phyloP scores from a whole-genome alignment of 2,888 invertebrate species.

The Rhamphomyia laevipes region DNA sequence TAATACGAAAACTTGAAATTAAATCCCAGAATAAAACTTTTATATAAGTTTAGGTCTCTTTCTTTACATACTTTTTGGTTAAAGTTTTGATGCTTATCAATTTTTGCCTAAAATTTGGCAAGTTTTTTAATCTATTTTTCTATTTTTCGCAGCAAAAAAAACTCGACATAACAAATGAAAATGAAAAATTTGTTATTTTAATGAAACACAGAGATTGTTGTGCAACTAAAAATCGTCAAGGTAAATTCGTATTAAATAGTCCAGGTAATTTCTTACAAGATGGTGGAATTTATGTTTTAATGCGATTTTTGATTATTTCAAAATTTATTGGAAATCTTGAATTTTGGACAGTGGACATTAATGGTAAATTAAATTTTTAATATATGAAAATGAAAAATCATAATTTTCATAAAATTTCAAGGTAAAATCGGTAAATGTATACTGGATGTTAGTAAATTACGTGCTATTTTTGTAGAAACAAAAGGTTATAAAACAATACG shows the following conservation, averaged over 20 bases:
- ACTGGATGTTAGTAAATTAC: conserved; percentile 8
- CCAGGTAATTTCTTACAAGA: conserved; percentile 26
- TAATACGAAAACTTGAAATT: too few species aligned
- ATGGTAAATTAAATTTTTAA: conserved; percentile 14
- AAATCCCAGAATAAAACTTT: too few species aligned
- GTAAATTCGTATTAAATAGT: background rate
- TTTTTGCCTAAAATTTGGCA: too few species aligned
- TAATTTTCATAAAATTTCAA: too few species aligned
- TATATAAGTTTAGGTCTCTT: too few species aligned
- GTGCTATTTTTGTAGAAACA: conserved; percentile 4
- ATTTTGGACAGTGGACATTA: conserved; percentile 27
- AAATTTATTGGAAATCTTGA: conserved; percentile 24
- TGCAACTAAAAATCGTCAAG: background rate
- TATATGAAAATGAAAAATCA: too few species aligned
- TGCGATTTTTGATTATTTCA: conserved; percentile 25
- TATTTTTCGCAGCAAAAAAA: background rate
- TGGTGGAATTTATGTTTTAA: conserved; percentile 28
- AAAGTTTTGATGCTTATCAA: too few species aligned
- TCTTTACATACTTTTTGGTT: too few species aligned
- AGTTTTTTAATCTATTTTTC: too few species aligned
- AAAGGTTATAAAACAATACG: conserved; percentile 5
- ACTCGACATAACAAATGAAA: background rate
- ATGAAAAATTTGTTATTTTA: background rate
- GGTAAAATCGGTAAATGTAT: conserved; percentile 8
- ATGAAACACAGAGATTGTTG: background rate